Percentiles rank a stretch among this genome's conserved stretches.
These are phyloP conservation scores for Piaya cayana DNA, from an alignment of 2,113 vertebrate species.

Conservation along the genomic window DNA sequence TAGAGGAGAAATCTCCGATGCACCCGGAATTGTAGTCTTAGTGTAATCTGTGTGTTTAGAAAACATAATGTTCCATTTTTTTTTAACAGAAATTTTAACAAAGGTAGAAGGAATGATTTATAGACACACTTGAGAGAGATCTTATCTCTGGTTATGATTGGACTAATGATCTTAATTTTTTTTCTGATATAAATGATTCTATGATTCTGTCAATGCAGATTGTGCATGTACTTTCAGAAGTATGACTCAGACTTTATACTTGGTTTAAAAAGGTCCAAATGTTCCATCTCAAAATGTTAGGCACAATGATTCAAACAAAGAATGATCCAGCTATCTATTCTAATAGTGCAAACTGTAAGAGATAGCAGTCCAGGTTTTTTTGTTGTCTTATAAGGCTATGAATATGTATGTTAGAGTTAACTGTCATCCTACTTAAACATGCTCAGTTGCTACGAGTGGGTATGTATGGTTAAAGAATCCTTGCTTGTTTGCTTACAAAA, in stretches of 20 bases:
- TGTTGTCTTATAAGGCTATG: neutral
- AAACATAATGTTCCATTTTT: neutral
- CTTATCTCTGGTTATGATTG: neutral
- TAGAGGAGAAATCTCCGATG: neutral
- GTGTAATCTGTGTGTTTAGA: neutral
- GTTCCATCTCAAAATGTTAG: neutral
- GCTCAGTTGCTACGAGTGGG: neutral
- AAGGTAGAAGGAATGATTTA: neutral
- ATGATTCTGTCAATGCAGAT: neutral
- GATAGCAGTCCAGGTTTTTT: neutral
- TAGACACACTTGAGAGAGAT: neutral
- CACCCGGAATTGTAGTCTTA: neutral
- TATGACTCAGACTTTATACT: neutral
- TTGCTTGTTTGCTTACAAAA: neutral
- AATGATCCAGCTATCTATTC: neutral
- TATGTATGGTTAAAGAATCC: neutral
- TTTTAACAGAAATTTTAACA: neutral
- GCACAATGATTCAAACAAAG: neutral
- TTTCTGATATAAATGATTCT: neutral
- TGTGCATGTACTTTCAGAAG: neutral
- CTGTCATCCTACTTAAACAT: neutral
- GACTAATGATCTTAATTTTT: neutral
- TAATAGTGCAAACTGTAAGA: neutral
- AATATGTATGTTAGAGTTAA: neutral
- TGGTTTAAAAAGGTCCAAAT: neutral